phyloP scores from a whole-genome alignment of 1,140 invertebrate species.

The Sycophila sp. region DNA sequence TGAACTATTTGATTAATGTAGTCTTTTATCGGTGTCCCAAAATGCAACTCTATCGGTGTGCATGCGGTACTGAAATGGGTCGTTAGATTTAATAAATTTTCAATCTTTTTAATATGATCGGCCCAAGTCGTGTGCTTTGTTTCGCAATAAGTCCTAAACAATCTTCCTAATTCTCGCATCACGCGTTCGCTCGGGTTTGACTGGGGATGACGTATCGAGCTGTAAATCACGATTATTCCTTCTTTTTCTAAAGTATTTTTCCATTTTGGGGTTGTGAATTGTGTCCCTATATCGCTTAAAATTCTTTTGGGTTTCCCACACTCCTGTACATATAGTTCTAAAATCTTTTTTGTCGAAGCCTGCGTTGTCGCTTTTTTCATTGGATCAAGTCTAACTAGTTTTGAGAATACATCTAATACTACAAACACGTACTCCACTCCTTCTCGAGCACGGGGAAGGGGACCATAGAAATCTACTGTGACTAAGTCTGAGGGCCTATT shows the following conservation, averaged over 20 bases:
- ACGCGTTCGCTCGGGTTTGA: not conserved
- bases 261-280: conserved; percentile 21
- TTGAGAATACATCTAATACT: not conserved
- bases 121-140: not conserved
- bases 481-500: not conserved
- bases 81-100: not conserved
- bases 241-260: not conserved
- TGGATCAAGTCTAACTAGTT: not conserved
- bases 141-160: not conserved
- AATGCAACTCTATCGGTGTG: not conserved
- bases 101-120: no score
- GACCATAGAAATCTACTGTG: not conserved
- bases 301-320: not conserved
- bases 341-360: not conserved
- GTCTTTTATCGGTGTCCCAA: not conserved
- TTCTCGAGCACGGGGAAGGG: not conserved
- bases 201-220: not conserved
- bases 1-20: not conserved
- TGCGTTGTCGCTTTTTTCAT: conserved; percentile 8
- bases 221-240: not conserved
- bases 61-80: not conserved
- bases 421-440: conserved; percentile 22
- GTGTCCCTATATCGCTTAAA: not conserved
- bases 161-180: not conserved
- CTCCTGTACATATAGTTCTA: not conserved